These are phyloP conservation scores for Thamnophis sirtalis DNA, from an alignment of 2,113 vertebrate genomes.

Conservation along the genomic window DNA sequence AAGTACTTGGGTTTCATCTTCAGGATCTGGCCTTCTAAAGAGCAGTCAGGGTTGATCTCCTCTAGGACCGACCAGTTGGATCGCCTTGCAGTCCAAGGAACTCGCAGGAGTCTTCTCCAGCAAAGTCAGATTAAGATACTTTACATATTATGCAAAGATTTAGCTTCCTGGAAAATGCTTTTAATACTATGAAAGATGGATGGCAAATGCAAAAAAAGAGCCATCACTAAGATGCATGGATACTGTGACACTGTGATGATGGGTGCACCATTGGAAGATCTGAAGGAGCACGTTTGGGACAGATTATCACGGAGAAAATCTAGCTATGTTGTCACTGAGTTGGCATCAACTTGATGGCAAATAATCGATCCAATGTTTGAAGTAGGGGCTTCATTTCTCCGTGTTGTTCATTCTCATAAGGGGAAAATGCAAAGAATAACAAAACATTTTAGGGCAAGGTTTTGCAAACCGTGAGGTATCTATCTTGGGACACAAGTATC, in stretches of 20 bases:
- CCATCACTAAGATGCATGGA: neutral
- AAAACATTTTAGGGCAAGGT: neutral
- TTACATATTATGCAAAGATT: neutral
- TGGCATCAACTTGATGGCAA: neutral
- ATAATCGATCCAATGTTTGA: neutral
- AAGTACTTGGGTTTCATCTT: no score
- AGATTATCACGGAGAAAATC: neutral
- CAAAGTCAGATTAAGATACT: neutral
- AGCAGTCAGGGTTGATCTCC: no score
- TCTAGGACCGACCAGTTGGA: no score
- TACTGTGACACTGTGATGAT: neutral
- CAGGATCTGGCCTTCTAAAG: no score
- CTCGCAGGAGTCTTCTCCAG: no score
- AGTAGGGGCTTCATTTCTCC: neutral
- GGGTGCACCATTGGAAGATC: neutral
- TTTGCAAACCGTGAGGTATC: neutral
- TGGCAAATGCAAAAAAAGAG: neutral
- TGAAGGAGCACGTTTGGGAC: neutral
- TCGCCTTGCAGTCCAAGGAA: no score
- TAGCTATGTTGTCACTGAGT: neutral
- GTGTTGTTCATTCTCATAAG: neutral
- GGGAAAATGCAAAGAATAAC: neutral
- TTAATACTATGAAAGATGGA: neutral
- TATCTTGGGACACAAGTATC: neutral
- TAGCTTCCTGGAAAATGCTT: neutral